Evolutionary conservation across 2,113 vertebrate genomes (phyloP).

Genomic region (Scytalopus superciliaris): DNA sequence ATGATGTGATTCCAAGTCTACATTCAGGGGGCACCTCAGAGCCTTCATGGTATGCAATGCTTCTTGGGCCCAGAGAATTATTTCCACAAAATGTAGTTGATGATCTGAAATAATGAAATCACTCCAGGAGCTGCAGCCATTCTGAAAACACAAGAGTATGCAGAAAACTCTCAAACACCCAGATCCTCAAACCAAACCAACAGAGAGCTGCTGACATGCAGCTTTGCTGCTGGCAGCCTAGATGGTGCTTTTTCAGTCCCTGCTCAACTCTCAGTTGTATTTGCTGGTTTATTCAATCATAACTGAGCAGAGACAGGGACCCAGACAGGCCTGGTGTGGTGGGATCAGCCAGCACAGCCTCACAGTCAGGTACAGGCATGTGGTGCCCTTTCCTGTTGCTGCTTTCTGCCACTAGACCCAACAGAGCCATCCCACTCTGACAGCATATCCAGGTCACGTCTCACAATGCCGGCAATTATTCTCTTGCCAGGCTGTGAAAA

Average conservation of each 20-base stretch:
- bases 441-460: fast-evolving
- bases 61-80: neutral
- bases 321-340: neutral
- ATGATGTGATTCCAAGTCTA: neutral
- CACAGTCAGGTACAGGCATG: fast-evolving
- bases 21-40: neutral
- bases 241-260: neutral
- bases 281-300: neutral
- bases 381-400: neutral
- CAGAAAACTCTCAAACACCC: neutral
- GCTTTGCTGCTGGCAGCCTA: neutral
- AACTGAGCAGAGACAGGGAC: neutral
- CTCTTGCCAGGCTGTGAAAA: slow-evolving; percentile 66
- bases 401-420: neutral
- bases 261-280: neutral
- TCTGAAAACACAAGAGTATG: fast-evolving
- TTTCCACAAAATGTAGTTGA: neutral
- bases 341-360: neutral
- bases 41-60: neutral
- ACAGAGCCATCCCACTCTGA: neutral
- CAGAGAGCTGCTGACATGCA: neutral
- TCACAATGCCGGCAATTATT: neutral
- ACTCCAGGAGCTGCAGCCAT: neutral
- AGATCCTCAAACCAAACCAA: neutral
- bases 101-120: neutral